Percentiles rank a stretch among this genome's conserved stretches.
Evolutionary conservation across 2,113 vertebrate genomes (phyloP).

Genomic region (Nycticebus coucang): DNA sequence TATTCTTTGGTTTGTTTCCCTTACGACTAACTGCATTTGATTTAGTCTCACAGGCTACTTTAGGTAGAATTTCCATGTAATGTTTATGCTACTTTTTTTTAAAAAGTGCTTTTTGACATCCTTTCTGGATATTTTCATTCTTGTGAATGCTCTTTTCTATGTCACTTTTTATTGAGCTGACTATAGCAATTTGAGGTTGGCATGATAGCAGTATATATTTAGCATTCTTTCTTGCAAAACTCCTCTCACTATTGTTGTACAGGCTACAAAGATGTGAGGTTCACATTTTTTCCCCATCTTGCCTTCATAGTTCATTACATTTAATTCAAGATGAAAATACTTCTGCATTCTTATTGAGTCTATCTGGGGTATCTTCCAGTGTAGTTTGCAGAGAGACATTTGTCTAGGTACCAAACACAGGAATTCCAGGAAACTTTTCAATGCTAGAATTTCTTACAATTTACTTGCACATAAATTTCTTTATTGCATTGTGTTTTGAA

Average conservation of each 20-base stretch:
- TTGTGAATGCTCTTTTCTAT: constrained; percentile 16
- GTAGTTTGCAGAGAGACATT: constrained; percentile 21
- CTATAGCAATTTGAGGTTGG: constrained; percentile 58
- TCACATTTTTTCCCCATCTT: neutral
- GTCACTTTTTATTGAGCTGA: constrained; percentile 65
- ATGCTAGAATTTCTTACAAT: constrained; percentile 25
- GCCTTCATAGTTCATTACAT: constrained; percentile 46
- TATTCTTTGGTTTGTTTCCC: neutral
- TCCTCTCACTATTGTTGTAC: neutral
- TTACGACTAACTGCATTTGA: neutral
- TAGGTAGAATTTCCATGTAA: constrained; percentile 52
- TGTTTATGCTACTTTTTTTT: constrained; percentile 25
- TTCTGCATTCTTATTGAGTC: neutral
- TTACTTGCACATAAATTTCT: constrained; percentile 55
- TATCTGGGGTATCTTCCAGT: neutral
- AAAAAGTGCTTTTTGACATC: constrained; percentile 53
- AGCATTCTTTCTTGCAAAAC: constrained; percentile 45
- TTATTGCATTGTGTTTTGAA: constrained; percentile 40
- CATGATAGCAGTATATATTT: constrained; percentile 56
- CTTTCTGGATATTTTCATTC: constrained; percentile 41
- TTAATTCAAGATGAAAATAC: constrained; percentile 62
- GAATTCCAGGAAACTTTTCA: constrained; percentile 55
- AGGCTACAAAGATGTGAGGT: neutral
- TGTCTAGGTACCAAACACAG: constrained; percentile 60
- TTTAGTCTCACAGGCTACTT: constrained; percentile 49